These are phyloP conservation scores for Morpho helenor DNA, from an alignment of 2,888 invertebrate species.

Conservation along the genomic window DNA sequence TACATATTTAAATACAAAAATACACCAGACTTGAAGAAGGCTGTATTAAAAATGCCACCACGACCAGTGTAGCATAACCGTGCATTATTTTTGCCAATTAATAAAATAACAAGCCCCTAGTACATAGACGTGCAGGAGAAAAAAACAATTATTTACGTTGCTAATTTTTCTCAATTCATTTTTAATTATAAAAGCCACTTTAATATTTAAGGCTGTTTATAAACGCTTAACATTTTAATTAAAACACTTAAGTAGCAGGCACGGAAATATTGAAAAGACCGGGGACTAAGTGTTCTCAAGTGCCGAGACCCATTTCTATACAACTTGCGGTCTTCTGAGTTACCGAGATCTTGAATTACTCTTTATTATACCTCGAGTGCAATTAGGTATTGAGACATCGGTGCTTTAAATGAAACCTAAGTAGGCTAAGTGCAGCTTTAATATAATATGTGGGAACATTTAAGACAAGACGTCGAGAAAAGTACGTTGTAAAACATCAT, in stretches of 20 bases:
- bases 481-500: too few species aligned
- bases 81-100: too few species aligned
- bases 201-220: slow-evolving; percentile 38
- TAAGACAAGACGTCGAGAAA: background rate
- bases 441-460: background rate
- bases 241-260: slow-evolving; percentile 47
- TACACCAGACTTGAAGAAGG: too few species aligned
- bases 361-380: slow-evolving; percentile 19
- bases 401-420: slow-evolving; percentile 17
- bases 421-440: background rate
- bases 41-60: too few species aligned
- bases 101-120: too few species aligned
- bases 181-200: slow-evolving; percentile 18
- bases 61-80: too few species aligned
- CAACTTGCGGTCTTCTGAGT: slow-evolving; percentile 21
- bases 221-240: slow-evolving; percentile 58
- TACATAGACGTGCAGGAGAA: background rate
- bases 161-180: slow-evolving; percentile 15
- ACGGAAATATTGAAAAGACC: slow-evolving; percentile 31
- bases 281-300: slow-evolving; percentile 16
- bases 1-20: too few species aligned
- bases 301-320: slow-evolving; percentile 23
- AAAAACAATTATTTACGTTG: slow-evolving; percentile 4
- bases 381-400: slow-evolving; percentile 22
- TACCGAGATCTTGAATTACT: slow-evolving; percentile 16